These are phyloP conservation scores for Polyploca ridens DNA, from an alignment of 2,888 invertebrate species.

Conservation along the genomic window DNA sequence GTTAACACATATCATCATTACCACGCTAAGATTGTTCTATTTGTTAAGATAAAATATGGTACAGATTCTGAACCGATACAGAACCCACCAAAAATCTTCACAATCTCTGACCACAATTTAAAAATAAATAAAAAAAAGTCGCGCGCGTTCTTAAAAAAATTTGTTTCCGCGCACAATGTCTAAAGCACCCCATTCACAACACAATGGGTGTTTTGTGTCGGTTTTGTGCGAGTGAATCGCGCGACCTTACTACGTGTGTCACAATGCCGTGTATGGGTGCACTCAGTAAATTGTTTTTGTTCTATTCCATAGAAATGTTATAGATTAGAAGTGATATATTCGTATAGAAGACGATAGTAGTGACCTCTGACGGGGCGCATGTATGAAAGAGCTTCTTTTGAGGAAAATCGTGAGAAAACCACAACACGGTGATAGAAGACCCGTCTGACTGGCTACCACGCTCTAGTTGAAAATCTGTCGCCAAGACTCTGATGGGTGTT, in stretches of 20 bases:
- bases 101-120: conserved; percentile 31
- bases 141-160: conserved; percentile 79
- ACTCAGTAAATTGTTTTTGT: conserved; percentile 81
- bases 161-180: conserved; percentile 72
- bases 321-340: not conserved
- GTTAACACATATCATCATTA: too few relatives aligned
- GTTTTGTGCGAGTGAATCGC: conserved; percentile 59
- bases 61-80: conserved; percentile 14
- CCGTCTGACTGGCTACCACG: too few relatives aligned
- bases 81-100: conserved; percentile 26
- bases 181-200: conserved; percentile 76
- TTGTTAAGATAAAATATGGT: too few relatives aligned
- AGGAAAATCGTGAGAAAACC: too few relatives aligned
- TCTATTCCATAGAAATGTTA: conserved; percentile 45
- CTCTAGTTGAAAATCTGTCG: too few relatives aligned
- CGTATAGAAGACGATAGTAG: too few relatives aligned
- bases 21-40: too few relatives aligned
- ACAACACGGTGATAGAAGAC: too few relatives aligned
- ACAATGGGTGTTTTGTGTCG: conserved; percentile 75
- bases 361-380: too few relatives aligned
- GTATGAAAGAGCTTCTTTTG: too few relatives aligned
- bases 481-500: too few relatives aligned
- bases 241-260: conserved; percentile 69
- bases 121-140: conserved; percentile 57
- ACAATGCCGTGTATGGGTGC: conserved; percentile 54